Base-by-base conservation (phyloP, 1,140 invertebrate species). In the Drosophila parvula region DNA sequence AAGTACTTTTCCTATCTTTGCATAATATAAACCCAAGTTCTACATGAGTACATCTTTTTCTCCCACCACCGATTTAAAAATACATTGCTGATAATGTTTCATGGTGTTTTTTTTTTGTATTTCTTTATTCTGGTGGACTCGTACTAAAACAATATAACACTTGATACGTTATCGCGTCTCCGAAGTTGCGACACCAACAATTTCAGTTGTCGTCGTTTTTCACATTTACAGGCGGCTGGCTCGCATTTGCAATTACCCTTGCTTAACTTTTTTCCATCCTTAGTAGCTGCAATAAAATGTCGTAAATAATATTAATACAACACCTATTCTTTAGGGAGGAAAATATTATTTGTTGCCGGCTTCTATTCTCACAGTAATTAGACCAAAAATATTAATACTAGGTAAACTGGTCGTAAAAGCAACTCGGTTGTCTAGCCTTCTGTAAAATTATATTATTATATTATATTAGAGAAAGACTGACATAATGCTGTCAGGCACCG, bases 101-200 rank as follows among this genome's bases (percentile, higher is more conserved):
- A 41, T 55, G 61, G 9, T 63, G 22, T 82, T 70, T 38, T 69
- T 58, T 50, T 81, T 67, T 27, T 62, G n/a, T 48, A 38, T 71
- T 65, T 48, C 36, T 47, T 76, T 63, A 69, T 69, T 32, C 59
- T 63, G 62, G 44, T 56, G 47, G 59, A 64, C 69, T 79, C 73
- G 53, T 60, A 71, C 78, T 88, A 86, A 67, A 86, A 86, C 59
- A 86, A 78, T 83, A 86, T 83, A 77, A 82, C 73, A 74, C 83
- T 86, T 88, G 83, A 86, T 86, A 86, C 58, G 83, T 86, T 86
- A 86, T 86, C 83, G 73, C 84, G 76, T 30, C 76, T 60, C 44
- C 64, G 68, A 45, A 88, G 65, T 74, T 86, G 82, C 63, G 83
- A 79, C 65, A 86, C 47, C 63, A 86, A 47, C 48, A 82, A 58